phyloP scores from a whole-genome alignment of 2,888 invertebrate genomes.

The Dasypogon diadema region DNA sequence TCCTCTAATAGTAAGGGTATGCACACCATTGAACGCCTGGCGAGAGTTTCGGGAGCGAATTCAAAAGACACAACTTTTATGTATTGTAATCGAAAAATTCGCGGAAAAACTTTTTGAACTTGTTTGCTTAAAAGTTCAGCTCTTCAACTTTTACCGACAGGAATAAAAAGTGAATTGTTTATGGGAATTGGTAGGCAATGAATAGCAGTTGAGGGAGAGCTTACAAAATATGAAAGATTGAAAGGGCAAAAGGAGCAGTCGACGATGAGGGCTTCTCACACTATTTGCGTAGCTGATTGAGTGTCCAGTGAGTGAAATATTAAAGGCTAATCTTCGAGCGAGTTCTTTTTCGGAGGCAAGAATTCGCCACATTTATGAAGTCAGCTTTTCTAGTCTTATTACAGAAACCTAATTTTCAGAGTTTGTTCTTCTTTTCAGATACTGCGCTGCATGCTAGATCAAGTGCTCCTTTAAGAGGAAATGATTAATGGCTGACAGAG shows the following conservation, averaged over 20 bases:
- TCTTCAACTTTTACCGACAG: conserved; percentile 45
- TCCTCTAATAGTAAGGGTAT: conserved; percentile 25
- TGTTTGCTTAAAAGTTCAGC: conserved; percentile 54
- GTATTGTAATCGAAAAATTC: conserved; percentile 55
- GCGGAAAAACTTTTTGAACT: conserved; percentile 51
- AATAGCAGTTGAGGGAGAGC: not conserved
- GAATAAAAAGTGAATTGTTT: conserved; percentile 50
- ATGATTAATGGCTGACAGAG: too few relatives aligned
- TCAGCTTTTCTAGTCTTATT: too few relatives aligned
- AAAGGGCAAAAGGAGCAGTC: not conserved
- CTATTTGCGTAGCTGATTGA: not conserved
- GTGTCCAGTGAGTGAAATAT: too few relatives aligned
- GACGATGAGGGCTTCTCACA: not conserved
- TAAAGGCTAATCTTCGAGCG: too few relatives aligned
- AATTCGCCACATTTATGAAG: too few relatives aligned
- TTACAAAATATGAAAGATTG: conserved; percentile 1
- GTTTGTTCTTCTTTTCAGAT: too few relatives aligned
- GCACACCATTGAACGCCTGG: conserved; percentile 15
- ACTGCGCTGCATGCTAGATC: too few relatives aligned
- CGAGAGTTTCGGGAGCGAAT: conserved; percentile 17
- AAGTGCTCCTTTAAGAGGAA: too few relatives aligned
- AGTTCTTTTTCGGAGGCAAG: too few relatives aligned
- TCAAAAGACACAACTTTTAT: conserved; percentile 40
- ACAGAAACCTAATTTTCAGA: too few relatives aligned
- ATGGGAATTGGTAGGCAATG: conserved; percentile 38